Evolutionary conservation across 2,797 vertebrate genomes (phyloP).

Genomic region (Astyanax mexicanus): DNA sequence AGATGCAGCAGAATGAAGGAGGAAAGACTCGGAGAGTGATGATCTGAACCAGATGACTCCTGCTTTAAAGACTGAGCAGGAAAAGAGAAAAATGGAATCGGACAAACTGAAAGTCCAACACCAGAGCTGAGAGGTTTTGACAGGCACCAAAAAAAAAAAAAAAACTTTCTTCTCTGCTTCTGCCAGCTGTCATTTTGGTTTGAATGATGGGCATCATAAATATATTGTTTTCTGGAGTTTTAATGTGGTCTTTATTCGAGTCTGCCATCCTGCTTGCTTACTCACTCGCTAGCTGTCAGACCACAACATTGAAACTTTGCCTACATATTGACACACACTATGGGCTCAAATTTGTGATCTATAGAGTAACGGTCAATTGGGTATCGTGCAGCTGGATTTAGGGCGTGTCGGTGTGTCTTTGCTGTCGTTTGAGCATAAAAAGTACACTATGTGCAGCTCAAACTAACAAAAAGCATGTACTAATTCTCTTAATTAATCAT

Average conservation of each 20-base stretch:
- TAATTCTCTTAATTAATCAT: too few relatives aligned
- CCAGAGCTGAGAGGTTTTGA: constrained; percentile 11
- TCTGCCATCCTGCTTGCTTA: neutral
- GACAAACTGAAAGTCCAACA: constrained; percentile 58
- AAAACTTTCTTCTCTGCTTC: neutral
- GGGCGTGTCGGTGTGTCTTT: too few relatives aligned
- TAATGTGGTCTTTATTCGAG: neutral
- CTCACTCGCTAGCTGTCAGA: neutral
- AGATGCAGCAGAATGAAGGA: constrained; percentile 32
- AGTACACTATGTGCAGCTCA: too few relatives aligned
- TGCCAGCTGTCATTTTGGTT: neutral
- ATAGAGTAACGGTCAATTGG: too few relatives aligned
- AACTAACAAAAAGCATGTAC: too few relatives aligned
- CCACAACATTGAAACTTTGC: neutral
- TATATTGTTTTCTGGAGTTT: constrained; percentile 7
- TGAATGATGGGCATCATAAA: neutral
- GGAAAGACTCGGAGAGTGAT: constrained; percentile 48
- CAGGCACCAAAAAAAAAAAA: neutral
- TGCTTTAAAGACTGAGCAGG: constrained; percentile 53
- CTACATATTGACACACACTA: too few relatives aligned
- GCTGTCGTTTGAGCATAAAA: too few relatives aligned
- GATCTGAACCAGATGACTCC: constrained; percentile 77
- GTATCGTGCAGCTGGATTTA: too few relatives aligned
- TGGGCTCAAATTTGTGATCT: too few relatives aligned
- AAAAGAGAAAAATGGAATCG: constrained; percentile 44